Conservation (phyloP, 2,888 invertebrate genomes). For the Nowickia ferox region DNA sequence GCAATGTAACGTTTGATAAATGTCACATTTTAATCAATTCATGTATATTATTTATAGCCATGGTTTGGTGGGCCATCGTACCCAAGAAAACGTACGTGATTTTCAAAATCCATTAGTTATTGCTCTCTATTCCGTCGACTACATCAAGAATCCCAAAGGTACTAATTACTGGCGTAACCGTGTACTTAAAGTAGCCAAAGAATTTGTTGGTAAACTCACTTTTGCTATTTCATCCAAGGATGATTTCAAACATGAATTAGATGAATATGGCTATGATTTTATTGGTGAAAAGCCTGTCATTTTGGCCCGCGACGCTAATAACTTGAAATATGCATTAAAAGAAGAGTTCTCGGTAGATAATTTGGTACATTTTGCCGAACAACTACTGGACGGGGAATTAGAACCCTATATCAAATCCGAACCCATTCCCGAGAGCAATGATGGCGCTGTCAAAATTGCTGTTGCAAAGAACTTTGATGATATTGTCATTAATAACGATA, state of each 20-base stretch:
- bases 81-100: conserved; percentile 91
- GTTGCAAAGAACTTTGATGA: conserved; percentile 99
- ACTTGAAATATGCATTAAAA: conserved; percentile 94
- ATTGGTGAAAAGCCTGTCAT: conserved; percentile 95
- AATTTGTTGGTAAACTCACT: conserved; percentile 84
- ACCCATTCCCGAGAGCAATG: conserved; percentile 92
- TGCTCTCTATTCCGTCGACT: conserved; percentile 97
- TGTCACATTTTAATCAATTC: neutral
- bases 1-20: neutral
- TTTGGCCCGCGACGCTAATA: conserved; percentile 91
- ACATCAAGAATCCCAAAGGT: conserved; percentile 97
- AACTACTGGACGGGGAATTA: conserved; percentile 91
- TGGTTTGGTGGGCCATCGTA: conserved; percentile 96
- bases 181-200: conserved; percentile 90
- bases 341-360: conserved; percentile 95
- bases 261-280: conserved; percentile 96
- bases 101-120: conserved; percentile 95
- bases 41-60: conserved; percentile 85
- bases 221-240: conserved; percentile 97
- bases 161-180: conserved; percentile 99
- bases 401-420: conserved; percentile 98
- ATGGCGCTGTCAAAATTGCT: conserved; percentile 92
- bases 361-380: conserved; percentile 92
- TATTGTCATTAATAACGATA: conserved; percentile 93
- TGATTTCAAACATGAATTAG: conserved; percentile 96